Base-by-base conservation (phyloP, 1,140 invertebrate genomes). In the Drosophila subobscura region DNA sequence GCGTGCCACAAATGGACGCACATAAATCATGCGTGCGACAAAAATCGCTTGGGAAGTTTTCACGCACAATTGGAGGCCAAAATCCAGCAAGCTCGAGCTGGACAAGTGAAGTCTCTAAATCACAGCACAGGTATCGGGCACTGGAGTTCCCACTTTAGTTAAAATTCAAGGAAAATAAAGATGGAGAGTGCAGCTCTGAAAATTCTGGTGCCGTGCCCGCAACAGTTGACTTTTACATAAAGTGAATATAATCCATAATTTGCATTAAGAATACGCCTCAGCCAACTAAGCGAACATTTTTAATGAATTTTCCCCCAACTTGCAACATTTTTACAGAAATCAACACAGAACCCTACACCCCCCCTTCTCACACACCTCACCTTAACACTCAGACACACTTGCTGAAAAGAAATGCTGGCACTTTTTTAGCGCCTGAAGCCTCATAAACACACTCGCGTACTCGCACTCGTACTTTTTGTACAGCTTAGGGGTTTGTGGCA, bases 1-100 rank as follows among this genome's bases (percentile, higher is more conserved):
- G 72, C 61, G 55, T 65, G 52, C 68, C 45, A 53, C 44, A 54
- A 72, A 77, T 79, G 72, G 53, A 80, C 73, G 79, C 41, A 78
- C 67, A 80, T 85, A 80, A 86, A 80, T 85, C 80, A 80, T 66
- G 64, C 50, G 50, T 73, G 80, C 60, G 59, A 75, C 61, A 74
- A 84, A 79, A 66, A 67, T 72, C 37, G 65, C 44, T 72, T 57
- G 37, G 52, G 56, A 80, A 59, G 42, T 59, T 80, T 85, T 67
- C 42, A 85, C 80, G 72, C 80, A 77, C 77, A 77, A 85, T 77
- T 84, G 76, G 16, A 20, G 16, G 41, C 49, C 25, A 33, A 76
- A 41, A 61, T 44, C 49, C 37, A 8, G 42, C 16, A 53, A 58
- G 41, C 55, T 60, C 2, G 33, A 25, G 42, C 29, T 53, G 42